phyloP scores from a whole-genome alignment of 2,797 vertebrate genomes.

The Argentina silus region DNA sequence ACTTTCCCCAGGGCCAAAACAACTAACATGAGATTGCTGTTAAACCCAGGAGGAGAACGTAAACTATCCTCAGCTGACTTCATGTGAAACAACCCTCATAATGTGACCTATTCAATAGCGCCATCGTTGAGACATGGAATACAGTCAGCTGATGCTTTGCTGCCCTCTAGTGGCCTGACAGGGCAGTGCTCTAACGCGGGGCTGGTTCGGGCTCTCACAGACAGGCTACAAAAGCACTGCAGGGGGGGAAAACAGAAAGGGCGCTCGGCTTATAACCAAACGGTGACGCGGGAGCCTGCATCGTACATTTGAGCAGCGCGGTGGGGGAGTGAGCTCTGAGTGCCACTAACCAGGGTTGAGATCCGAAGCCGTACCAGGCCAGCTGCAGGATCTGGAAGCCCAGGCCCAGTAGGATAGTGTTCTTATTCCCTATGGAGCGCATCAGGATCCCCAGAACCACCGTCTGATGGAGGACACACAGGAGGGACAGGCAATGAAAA shows the following conservation, averaged over 20 bases:
- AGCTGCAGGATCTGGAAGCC: slow-evolving; percentile 95
- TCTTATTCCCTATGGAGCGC: slow-evolving; percentile 94
- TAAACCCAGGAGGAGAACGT: background rate
- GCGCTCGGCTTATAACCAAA: background rate
- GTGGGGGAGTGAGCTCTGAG: no score
- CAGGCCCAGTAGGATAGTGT: slow-evolving; percentile 90
- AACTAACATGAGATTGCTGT: background rate
- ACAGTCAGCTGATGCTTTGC: background rate
- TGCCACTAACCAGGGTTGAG: slow-evolving; percentile 87
- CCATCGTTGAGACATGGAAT: background rate
- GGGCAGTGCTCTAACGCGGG: background rate
- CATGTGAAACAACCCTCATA: background rate
- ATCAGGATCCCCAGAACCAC: slow-evolving; percentile 90
- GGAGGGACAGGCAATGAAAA: slow-evolving; percentile 1
- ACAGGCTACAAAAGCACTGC: background rate
- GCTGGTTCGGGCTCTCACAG: no score
- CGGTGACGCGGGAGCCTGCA: background rate
- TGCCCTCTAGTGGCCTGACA: slow-evolving; percentile 20
- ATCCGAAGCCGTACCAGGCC: slow-evolving; percentile 94
- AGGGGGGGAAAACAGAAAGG: background rate
- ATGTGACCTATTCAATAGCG: background rate
- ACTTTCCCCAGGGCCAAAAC: background rate
- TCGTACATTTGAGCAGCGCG: no score
- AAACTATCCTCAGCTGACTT: background rate
- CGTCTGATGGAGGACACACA: slow-evolving; percentile 75